These are phyloP conservation scores for Brachystomella parvula DNA, from an alignment of 1,140 invertebrate species.

Conservation along the genomic window DNA sequence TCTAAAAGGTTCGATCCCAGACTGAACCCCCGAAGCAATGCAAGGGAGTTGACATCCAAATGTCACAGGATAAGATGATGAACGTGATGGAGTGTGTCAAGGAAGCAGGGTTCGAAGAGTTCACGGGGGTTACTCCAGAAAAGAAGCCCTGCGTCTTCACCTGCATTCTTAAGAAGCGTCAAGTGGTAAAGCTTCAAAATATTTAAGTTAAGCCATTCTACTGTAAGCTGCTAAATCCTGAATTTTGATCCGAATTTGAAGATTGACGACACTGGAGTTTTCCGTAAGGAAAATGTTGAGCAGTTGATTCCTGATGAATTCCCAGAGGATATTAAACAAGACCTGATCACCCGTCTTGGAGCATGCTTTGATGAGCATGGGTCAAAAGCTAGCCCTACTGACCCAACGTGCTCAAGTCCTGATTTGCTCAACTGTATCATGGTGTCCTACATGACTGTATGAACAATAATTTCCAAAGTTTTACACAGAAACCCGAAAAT, in stretches of 20 bases:
- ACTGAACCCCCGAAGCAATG: constrained; percentile 13
- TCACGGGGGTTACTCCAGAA: constrained; percentile 20
- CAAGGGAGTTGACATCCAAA: constrained; percentile 24
- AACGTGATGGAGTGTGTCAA: constrained; percentile 20
- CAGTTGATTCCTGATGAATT: constrained; percentile 14
- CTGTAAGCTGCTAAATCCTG: neutral
- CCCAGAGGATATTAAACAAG: constrained; percentile 12
- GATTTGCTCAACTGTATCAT: neutral
- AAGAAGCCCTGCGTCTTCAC: constrained; percentile 25
- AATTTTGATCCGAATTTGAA: neutral
- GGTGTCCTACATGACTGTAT: neutral
- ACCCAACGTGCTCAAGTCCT: neutral
- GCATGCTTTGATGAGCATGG: constrained; percentile 26
- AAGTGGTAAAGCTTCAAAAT: constrained; percentile 18
- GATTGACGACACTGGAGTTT: constrained; percentile 14
- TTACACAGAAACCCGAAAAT: neutral
- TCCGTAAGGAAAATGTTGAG: constrained; percentile 20
- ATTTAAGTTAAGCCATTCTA: neutral
- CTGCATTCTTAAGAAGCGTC: constrained; percentile 18
- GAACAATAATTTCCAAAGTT: neutral
- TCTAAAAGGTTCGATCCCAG: neutral
- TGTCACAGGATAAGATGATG: constrained; percentile 11
- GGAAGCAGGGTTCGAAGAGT: constrained; percentile 4
- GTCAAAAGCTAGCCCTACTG: neutral
- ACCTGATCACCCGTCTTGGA: constrained; percentile 1